Evolutionary conservation across 2,113 vertebrate genomes (phyloP).

Genomic region (Lepus timidus): DNA sequence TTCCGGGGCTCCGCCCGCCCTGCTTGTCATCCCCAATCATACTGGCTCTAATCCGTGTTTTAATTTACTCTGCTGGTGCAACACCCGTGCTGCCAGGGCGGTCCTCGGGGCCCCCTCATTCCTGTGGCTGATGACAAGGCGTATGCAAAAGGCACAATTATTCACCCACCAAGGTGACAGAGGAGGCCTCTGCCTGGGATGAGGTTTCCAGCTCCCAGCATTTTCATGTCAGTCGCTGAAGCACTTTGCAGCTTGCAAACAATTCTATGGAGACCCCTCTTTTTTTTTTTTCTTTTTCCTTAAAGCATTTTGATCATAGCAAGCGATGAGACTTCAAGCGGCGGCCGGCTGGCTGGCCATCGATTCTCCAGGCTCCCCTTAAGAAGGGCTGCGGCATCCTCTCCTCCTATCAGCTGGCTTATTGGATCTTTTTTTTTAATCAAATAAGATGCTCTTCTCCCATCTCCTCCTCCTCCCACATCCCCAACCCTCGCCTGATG

Average conservation of each 20-base stretch:
- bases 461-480: slow-evolving; percentile 54
- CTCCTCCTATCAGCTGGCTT: slow-evolving; percentile 65
- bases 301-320: slow-evolving; percentile 84
- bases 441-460: slow-evolving; percentile 76
- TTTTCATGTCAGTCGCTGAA: slow-evolving; percentile 92
- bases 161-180: slow-evolving; percentile 96
- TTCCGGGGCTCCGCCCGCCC: slow-evolving; percentile 90
- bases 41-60: slow-evolving; percentile 95
- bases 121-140: slow-evolving; percentile 95
- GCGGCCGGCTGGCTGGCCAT: slow-evolving; percentile 50
- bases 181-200: slow-evolving; percentile 92
- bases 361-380: slow-evolving; percentile 62
- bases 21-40: slow-evolving; percentile 96
- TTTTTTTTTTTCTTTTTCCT: not conserved
- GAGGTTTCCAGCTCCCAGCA: slow-evolving; percentile 89
- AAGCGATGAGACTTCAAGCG: slow-evolving; percentile 66
- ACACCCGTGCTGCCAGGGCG: slow-evolving; percentile 91
- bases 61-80: slow-evolving; percentile 97
- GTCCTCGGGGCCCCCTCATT: slow-evolving; percentile 97
- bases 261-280: slow-evolving; percentile 91
- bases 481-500: slow-evolving; percentile 69
- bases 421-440: slow-evolving; percentile 78
- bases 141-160: slow-evolving; percentile 97
- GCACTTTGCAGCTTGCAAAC: slow-evolving; percentile 92
- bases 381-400: not conserved